Conservation (phyloP, 2,113 vertebrate species). For the Halcyon senegalensis region DNA sequence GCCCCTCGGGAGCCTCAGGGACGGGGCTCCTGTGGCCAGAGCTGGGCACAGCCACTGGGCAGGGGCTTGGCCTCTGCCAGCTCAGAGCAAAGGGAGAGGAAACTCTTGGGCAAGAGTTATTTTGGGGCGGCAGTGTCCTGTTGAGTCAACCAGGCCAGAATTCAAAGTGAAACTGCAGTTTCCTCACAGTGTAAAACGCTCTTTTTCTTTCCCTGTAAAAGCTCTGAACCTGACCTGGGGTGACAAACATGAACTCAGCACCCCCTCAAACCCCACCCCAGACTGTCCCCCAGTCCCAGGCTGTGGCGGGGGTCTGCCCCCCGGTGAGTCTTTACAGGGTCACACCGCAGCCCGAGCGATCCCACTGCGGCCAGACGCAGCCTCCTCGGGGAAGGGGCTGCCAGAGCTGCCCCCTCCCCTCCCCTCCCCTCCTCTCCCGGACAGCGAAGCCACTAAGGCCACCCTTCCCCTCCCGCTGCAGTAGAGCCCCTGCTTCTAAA, state of each 20-base stretch:
- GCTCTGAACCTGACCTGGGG: rapidly evolving
- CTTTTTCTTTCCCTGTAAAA: background rate
- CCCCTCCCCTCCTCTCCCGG: background rate
- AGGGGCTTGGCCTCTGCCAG: background rate
- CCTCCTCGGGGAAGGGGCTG: background rate
- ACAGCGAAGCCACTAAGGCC: rapidly evolving
- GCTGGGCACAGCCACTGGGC: rapidly evolving
- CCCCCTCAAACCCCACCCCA: background rate
- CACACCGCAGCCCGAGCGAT: rapidly evolving
- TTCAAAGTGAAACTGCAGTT: background rate
- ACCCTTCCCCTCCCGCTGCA: rapidly evolving
- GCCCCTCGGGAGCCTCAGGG: rapidly evolving
- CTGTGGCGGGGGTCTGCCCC: rapidly evolving
- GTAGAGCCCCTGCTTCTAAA: background rate
- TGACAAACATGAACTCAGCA: background rate
- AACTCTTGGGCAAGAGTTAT: conserved; percentile 17
- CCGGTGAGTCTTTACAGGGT: rapidly evolving
- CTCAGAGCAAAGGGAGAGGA: background rate
- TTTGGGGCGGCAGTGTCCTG: background rate
- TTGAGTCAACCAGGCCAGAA: background rate
- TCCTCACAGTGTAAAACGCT: rapidly evolving
- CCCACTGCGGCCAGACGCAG: rapidly evolving
- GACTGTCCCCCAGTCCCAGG: background rate
- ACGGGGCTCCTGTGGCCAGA: background rate
- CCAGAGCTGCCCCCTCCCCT: background rate